Evolutionary conservation across 2,888 invertebrate species (phyloP).

Genomic region (Dasysyrphus albostriatus): DNA sequence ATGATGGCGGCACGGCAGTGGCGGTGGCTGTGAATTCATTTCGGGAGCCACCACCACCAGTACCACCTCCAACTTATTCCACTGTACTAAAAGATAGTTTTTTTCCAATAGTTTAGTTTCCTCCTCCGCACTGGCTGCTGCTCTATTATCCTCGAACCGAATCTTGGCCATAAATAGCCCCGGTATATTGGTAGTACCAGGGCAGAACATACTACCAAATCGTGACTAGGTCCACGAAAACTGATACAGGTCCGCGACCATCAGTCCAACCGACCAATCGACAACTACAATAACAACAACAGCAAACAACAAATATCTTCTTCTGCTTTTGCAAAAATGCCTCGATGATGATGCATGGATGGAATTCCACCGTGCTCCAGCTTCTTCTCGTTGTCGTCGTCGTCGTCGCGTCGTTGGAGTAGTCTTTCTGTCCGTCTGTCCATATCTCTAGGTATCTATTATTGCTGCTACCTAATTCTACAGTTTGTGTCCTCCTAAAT

Average conservation of each 20-base stretch:
- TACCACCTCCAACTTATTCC: conserved; percentile 22
- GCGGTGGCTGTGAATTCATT: conserved; percentile 70
- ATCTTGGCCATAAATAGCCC: conserved; percentile 72
- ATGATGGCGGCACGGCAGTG: conserved; percentile 15
- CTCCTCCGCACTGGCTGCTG: background rate
- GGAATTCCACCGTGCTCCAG: conserved; percentile 56
- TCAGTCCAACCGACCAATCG: conserved; percentile 57
- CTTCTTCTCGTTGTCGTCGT: background rate
- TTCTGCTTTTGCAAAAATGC: conserved; percentile 27
- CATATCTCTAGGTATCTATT: conserved; percentile 74
- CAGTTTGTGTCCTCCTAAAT: conserved; percentile 62
- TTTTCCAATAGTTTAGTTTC: conserved; percentile 14
- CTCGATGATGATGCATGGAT: conserved; percentile 75
- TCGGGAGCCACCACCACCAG: conserved; percentile 69
- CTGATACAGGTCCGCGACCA: conserved; percentile 79
- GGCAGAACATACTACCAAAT: conserved; percentile 82
- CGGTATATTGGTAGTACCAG: conserved; percentile 71
- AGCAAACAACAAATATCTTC: conserved; percentile 25
- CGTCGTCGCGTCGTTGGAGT: background rate
- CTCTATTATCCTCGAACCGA: conserved; percentile 70
- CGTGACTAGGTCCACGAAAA: conserved; percentile 84
- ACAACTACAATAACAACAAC: conserved; percentile 52
- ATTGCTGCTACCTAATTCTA: conserved; percentile 75
- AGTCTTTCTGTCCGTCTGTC: conserved; percentile 60
- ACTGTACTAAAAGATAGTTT: conserved; percentile 15